Conservation (phyloP, 1,140 invertebrate species). For the Listronotus bonariensis region DNA sequence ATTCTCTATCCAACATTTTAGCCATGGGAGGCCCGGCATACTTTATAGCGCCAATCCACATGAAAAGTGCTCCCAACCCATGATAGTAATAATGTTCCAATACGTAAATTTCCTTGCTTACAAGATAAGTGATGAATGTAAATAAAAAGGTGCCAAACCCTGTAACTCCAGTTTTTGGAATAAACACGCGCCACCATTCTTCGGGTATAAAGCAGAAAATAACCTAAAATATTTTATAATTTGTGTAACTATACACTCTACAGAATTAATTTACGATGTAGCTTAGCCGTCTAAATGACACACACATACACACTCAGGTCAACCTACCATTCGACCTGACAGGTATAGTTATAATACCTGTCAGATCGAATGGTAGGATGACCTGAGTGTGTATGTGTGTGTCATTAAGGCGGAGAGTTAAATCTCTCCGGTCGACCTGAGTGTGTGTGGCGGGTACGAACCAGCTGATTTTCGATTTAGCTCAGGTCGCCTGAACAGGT, state of each 20-base stretch:
- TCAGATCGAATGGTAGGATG: too few relatives aligned
- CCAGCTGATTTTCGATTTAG: too few relatives aligned
- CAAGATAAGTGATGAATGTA: constrained; percentile 75
- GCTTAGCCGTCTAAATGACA: too few relatives aligned
- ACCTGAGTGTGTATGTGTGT: too few relatives aligned
- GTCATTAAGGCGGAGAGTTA: too few relatives aligned
- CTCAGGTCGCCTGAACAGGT: too few relatives aligned
- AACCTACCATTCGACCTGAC: too few relatives aligned
- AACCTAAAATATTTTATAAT: constrained; percentile 59
- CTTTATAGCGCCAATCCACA: constrained; percentile 64
- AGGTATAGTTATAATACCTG: too few relatives aligned
- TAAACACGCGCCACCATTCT: constrained; percentile 91
- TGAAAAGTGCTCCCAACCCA: constrained; percentile 68
- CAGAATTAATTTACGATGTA: too few relatives aligned
- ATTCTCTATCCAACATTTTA: constrained; percentile 68
- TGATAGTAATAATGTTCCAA: constrained; percentile 89
- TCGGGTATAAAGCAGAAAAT: constrained; percentile 87
- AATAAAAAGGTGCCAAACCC: constrained; percentile 86
- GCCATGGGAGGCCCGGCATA: constrained; percentile 72
- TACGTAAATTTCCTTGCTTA: constrained; percentile 90
- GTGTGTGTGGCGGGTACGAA: too few relatives aligned
- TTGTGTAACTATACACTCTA: not conserved
- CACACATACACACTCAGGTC: too few relatives aligned
- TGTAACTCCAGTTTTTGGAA: constrained; percentile 90
- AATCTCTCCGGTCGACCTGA: too few relatives aligned